These are phyloP conservation scores for Mormyrops boulengeri DNA, from an alignment of 2,797 vertebrate species.

Conservation along the genomic window DNA sequence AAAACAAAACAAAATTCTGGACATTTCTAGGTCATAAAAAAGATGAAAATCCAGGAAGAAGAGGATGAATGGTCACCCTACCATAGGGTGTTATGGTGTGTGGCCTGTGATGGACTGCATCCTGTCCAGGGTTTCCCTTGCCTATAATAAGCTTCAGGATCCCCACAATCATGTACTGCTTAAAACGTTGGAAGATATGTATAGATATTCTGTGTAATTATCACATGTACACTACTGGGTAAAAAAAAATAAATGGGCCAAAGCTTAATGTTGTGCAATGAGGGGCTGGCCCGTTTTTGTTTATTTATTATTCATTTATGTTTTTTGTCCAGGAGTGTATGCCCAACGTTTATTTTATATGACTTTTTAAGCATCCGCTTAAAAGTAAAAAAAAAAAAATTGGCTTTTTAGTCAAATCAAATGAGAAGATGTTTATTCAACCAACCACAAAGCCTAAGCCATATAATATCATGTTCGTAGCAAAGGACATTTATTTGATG, in stretches of 20 bases:
- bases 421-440: not conserved
- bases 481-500: not conserved
- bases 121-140: not conserved
- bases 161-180: not conserved
- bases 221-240: not conserved
- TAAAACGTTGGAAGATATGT: not conserved
- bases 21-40: not conserved
- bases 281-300: not conserved
- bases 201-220: not conserved
- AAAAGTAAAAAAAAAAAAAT: too few relatives aligned
- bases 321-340: not conserved
- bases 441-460: not conserved
- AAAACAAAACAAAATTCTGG: not conserved
- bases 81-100: not conserved
- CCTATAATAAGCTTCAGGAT: not conserved
- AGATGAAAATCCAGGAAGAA: not conserved
- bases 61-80: not conserved
- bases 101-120: not conserved
- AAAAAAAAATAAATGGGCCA: not conserved
- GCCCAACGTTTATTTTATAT: not conserved
- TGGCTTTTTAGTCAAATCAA: not conserved
- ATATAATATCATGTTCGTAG: not conserved
- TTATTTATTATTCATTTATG: not conserved
- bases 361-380: not conserved
- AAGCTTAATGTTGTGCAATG: not conserved